Evolutionary conservation across 2,888 invertebrate genomes (phyloP).

Genomic region (Brachypterus glaber): DNA sequence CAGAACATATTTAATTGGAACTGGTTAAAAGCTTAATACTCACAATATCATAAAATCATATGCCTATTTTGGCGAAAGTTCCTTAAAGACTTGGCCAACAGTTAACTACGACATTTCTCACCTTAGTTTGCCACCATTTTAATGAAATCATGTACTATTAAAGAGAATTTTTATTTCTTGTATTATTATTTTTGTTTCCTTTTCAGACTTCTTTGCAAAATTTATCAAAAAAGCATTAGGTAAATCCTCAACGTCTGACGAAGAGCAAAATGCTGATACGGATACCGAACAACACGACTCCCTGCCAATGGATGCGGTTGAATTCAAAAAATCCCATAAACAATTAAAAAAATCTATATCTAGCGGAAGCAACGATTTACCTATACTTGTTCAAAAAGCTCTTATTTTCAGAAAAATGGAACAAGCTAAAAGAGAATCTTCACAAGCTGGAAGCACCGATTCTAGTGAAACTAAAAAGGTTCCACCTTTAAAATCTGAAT

Average conservation of each 20-base stretch:
- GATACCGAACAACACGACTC: conserved; percentile 65
- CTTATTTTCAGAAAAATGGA: conserved; percentile 16
- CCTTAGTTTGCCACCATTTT: no score
- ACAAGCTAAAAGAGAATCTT: not conserved
- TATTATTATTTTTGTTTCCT: not conserved
- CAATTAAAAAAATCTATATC: conserved; percentile 17
- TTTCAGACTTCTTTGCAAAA: conserved; percentile 47
- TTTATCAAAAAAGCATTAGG: conserved; percentile 51
- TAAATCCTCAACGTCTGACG: conserved; percentile 51
- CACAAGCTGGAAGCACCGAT: conserved; percentile 2
- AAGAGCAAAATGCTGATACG: conserved; percentile 48
- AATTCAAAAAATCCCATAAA: conserved; percentile 17
- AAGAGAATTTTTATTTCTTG: not conserved
- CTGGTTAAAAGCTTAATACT: no score
- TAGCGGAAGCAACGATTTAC: conserved; percentile 21
- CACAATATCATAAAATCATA: no score
- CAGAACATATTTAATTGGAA: no score
- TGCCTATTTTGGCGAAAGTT: no score
- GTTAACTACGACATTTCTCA: no score
- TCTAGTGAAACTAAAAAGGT: not conserved
- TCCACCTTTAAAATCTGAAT: no score
- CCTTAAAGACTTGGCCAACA: no score
- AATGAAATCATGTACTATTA: no score
- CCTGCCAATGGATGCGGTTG: conserved; percentile 48
- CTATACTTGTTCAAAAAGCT: conserved; percentile 17